Percentiles rank a stretch among this genome's conserved stretches.
Conservation (phyloP, 2,797 vertebrate species). For the Smutsia gigantea region DNA sequence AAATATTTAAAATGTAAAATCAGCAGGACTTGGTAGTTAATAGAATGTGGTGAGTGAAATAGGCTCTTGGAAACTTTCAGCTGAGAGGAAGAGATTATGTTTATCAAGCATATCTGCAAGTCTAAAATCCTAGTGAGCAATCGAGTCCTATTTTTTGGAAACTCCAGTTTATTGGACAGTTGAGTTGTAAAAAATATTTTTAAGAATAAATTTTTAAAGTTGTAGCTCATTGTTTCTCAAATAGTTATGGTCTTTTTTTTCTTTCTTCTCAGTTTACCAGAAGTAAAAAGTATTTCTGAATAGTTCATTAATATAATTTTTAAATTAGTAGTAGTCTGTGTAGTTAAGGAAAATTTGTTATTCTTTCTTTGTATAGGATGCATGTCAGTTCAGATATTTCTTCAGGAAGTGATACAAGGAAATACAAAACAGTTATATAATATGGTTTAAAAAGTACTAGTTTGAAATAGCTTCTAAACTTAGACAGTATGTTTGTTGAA, state of each 20-base stretch:
- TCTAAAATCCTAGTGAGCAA: neutral
- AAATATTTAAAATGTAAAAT: neutral
- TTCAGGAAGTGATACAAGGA: neutral
- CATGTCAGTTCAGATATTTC: neutral
- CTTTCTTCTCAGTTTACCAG: neutral
- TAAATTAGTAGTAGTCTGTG: neutral
- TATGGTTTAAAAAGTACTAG: neutral
- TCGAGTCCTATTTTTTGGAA: neutral
- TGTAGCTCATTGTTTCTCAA: neutral
- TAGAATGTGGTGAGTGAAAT: neutral
- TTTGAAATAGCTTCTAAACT: neutral
- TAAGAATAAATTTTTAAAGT: constrained; percentile 37
- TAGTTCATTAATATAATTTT: neutral
- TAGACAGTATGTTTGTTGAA: neutral
- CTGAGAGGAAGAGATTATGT: neutral
- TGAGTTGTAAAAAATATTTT: constrained; percentile 23
- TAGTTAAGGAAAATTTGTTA: neutral
- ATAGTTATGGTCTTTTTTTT: neutral
- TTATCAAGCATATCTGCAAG: neutral
- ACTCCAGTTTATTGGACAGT: neutral
- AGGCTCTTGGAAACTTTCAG: neutral
- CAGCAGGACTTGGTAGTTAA: neutral
- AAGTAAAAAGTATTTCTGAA: constrained; percentile 16
- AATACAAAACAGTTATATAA: neutral
- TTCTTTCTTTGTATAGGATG: constrained; percentile 13